Percentiles rank a stretch among this genome's conserved stretches.
Evolutionary conservation across 2,797 vertebrate genomes (phyloP).

Genomic region (Channa striata): DNA sequence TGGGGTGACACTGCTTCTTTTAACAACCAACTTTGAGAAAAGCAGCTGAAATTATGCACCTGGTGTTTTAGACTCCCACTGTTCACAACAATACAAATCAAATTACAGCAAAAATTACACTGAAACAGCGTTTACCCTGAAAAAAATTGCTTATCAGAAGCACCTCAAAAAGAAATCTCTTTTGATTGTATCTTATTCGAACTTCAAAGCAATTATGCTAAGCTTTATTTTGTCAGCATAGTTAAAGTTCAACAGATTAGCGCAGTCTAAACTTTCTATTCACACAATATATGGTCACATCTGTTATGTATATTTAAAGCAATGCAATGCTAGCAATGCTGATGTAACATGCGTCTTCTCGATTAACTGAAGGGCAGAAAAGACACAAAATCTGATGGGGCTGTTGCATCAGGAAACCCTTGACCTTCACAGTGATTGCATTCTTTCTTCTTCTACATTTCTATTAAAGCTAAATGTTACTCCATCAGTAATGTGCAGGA

Average conservation of each 20-base stretch:
- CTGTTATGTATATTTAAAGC: conserved; percentile 23
- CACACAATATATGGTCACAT: not conserved
- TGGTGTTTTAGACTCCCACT: too few relatives aligned
- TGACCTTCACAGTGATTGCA: conserved; percentile 62
- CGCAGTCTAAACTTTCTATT: conserved; percentile 19
- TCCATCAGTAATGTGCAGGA: conserved; percentile 75
- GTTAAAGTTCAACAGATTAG: conserved; percentile 41
- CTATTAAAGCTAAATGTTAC: conserved; percentile 63
- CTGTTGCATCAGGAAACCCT: conserved; percentile 41
- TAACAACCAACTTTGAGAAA: conserved; percentile 56
- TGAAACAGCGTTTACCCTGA: conserved; percentile 29
- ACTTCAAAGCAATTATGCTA: conserved; percentile 60
- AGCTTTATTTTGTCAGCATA: conserved; percentile 67
- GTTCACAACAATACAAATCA: conserved; percentile 66
- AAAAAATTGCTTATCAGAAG: conserved; percentile 56
- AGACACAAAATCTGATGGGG: conserved; percentile 32
- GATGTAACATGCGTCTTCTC: conserved; percentile 47
- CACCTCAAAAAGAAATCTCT: conserved; percentile 61
- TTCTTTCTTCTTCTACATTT: conserved; percentile 54
- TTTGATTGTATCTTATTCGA: conserved; percentile 68
- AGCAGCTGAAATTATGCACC: conserved; percentile 67
- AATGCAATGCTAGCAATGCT: conserved; percentile 19
- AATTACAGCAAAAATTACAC: conserved; percentile 68
- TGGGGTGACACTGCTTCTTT: conserved; percentile 32
- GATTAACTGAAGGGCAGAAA: conserved; percentile 53